Conservation (phyloP, 1,140 invertebrate genomes). For the Philotrypesis tridentata region DNA sequence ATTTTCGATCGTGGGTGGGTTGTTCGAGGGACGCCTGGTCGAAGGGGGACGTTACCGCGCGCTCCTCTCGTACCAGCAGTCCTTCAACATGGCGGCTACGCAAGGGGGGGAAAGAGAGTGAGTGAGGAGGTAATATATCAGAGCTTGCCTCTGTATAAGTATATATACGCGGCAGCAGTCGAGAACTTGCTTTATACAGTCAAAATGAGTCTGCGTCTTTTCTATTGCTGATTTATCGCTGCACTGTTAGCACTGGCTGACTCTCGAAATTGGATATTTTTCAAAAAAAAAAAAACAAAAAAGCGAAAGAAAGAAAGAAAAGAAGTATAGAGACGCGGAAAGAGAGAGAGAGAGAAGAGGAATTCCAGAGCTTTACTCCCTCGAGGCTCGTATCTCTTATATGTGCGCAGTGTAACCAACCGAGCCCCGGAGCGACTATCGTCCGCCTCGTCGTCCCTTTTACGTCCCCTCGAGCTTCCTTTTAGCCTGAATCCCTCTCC, state of each 20-base stretch:
- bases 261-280: background rate
- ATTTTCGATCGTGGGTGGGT: constrained; percentile 73
- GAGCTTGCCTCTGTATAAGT: background rate
- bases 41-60: constrained; percentile 12
- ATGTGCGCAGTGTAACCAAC: background rate
- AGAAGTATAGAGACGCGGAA: background rate
- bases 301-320: too few relatives aligned
- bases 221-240: background rate
- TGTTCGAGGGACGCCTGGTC: constrained; percentile 44
- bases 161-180: background rate
- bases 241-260: background rate
- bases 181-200: constrained; percentile 40
- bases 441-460: constrained; percentile 57
- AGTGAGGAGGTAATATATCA: constrained; percentile 70
- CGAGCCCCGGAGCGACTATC: constrained; percentile 52
- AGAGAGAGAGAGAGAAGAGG: background rate
- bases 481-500: constrained; percentile 42
- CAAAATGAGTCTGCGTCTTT: constrained; percentile 34
- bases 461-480: constrained; percentile 57
- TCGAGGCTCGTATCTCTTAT: constrained; percentile 7
- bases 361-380: constrained; percentile 4
- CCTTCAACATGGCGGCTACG: constrained; percentile 72
- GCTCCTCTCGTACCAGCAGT: constrained; percentile 55
- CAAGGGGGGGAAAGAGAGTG: constrained; percentile 69
- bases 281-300: too few relatives aligned